These are phyloP conservation scores for Helicorthomorpha holstii DNA, from an alignment of 1,140 invertebrate genomes.

Conservation along the genomic window DNA sequence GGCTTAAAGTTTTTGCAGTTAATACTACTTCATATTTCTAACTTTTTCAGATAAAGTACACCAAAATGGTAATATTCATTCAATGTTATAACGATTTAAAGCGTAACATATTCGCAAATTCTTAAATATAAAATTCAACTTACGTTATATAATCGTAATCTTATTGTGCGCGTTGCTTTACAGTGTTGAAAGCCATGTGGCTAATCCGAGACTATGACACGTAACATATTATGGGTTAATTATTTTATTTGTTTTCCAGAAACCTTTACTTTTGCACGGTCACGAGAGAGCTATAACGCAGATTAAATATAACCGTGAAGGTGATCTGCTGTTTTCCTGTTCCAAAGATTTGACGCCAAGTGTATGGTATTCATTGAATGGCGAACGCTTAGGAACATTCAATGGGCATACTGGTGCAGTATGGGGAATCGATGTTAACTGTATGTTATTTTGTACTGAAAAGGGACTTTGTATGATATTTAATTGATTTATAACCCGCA, in stretches of 20 bases:
- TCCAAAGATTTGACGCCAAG: constrained; percentile 91
- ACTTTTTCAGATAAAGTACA: no score
- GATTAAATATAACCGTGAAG: constrained; percentile 96
- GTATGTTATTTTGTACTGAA: constrained; percentile 29
- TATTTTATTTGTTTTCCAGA: constrained; percentile 40
- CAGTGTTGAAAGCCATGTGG: no score
- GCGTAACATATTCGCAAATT: no score
- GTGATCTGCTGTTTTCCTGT: constrained; percentile 91
- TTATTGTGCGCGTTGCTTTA: no score
- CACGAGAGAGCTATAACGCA: constrained; percentile 97
- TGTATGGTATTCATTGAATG: constrained; percentile 97
- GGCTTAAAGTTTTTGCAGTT: no score
- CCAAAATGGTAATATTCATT: no score
- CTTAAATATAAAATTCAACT: no score
- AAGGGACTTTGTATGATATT: not conserved
- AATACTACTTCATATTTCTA: no score
- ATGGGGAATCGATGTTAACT: constrained; percentile 95
- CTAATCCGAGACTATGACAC: no score
- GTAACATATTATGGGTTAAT: no score
- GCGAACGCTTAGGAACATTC: constrained; percentile 90
- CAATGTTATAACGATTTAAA: no score
- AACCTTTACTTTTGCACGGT: constrained; percentile 92
- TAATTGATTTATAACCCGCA: constrained; percentile 6
- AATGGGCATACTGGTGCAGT: constrained; percentile 93
- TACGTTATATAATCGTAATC: no score